Base-by-base conservation (phyloP, 2,113 vertebrate genomes). In the Lasiurus cinereus region DNA sequence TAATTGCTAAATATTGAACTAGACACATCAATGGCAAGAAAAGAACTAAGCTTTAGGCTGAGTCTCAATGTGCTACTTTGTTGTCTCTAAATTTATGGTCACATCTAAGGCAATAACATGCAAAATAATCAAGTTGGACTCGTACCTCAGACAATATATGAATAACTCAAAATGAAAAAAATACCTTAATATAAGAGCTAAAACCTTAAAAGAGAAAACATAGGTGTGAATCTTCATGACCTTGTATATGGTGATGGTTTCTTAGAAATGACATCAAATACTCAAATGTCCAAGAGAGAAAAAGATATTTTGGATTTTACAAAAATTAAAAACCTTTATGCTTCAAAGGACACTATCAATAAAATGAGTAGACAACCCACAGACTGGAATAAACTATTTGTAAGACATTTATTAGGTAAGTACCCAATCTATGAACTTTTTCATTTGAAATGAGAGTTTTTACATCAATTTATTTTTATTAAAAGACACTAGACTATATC, bases 401-500 rank as follows among this genome's bases (percentile, higher is more conserved):
- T 39, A 74, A 43, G 74, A n/a, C 29, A 16, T 72, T 31, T 66
- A 48, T 85, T 19, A 18, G 14, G 29, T 56, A 91, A 70, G 12
- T 76, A 22, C 46, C 16, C 3, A 66, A 52, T 43, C 27, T 36
- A 52, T 62, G 33, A 83, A 64, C 0, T 62, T 96, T 92, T 92
- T 50, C 6, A 80, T 79, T 78, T 95, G 67, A 90, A 88, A n/a
- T 36, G 11, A 62, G 21, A 83, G 66, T 87, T 87, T 88, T 93
- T 59, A 52, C 76, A 66, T 43, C 13, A 59, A 48, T 70, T 67
- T 14, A 48, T 66, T 93, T 96, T 83, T 14, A 72, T 66, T 93
- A 83, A 95, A 82, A 76, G 39, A 93, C 39, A 80, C 9, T 67
- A 52, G 21, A 76, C 5, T 50, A 43, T 83, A 36, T 70, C 70